Conservation (phyloP, 2,888 invertebrate species). For the Macropis europaea region DNA sequence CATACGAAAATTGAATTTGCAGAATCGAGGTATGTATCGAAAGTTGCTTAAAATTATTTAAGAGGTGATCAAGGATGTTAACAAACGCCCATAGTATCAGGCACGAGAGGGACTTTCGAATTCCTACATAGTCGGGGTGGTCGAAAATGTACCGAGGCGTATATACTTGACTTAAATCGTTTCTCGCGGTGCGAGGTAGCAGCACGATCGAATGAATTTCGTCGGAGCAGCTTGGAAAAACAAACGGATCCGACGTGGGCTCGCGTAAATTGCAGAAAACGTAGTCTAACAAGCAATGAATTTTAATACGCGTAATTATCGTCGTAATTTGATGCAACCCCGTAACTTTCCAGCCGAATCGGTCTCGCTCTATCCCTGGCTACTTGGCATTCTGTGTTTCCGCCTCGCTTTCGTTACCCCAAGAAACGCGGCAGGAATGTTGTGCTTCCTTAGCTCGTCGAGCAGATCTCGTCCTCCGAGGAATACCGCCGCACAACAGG, state of each 20-base stretch:
- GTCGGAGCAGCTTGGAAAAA: conserved; percentile 15
- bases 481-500: conserved; percentile 53
- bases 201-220: conserved; percentile 1
- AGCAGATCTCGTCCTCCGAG: conserved; percentile 40
- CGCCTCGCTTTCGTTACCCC: conserved; percentile 49
- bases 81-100: too few species aligned
- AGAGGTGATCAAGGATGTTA: too few species aligned
- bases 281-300: conserved; percentile 41
- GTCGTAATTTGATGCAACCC: conserved; percentile 37
- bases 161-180: too few species aligned
- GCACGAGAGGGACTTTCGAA: too few species aligned
- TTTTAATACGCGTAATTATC: conserved; percentile 49
- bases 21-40: too few species aligned
- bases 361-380: conserved; percentile 33
- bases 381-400: conserved; percentile 51
- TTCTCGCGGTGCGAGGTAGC: neutral
- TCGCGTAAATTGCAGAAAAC: conserved; percentile 30
- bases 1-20: too few species aligned
- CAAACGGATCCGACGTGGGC: conserved; percentile 3
- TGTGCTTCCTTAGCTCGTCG: conserved; percentile 44
- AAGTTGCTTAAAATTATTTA: too few species aligned
- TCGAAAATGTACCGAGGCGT: too few species aligned
- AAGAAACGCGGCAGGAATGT: conserved; percentile 46
- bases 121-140: too few species aligned
- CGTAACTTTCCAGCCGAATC: conserved; percentile 45